A percentile compares a stretch with the other conserved stretches of the same genome.
Evolutionary conservation across 2,113 vertebrate species (phyloP).

Genomic region (Sterrhoptilus dennistouni): DNA sequence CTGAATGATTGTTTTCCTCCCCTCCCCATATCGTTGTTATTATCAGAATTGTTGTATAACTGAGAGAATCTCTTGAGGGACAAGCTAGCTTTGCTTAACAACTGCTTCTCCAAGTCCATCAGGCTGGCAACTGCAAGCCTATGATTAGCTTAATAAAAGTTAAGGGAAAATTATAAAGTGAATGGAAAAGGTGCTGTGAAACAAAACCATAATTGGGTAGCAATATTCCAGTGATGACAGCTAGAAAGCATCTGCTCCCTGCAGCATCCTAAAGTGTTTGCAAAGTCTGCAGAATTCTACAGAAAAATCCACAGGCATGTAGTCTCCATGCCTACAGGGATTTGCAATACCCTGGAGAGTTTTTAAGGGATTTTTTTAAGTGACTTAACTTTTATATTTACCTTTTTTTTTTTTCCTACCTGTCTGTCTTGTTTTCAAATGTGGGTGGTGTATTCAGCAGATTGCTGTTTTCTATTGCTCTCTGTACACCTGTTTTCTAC

Average conservation of each 20-base stretch:
- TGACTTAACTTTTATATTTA: neutral
- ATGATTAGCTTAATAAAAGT: conserved; percentile 30
- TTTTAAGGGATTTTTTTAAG: conserved; percentile 22
- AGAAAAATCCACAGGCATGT: conserved; percentile 7
- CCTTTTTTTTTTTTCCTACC: neutral
- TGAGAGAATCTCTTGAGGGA: neutral
- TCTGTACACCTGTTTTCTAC: neutral
- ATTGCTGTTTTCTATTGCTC: neutral
- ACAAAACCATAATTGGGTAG: neutral
- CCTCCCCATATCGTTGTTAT: neutral
- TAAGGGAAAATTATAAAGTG: conserved; percentile 5
- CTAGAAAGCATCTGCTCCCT: neutral
- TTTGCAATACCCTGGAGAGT: neutral
- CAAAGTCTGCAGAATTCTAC: conserved; percentile 40
- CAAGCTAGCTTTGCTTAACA: conserved; percentile 26
- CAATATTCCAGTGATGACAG: neutral
- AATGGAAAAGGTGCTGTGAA: conserved; percentile 1
- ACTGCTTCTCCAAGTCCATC: conserved; percentile 4
- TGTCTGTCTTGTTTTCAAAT: neutral
- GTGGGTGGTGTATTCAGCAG: neutral
- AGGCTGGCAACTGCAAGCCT: conserved; percentile 8
- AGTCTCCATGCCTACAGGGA: conserved; percentile 20
- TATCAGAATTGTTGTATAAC: conserved; percentile 38
- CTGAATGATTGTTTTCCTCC: conserved; percentile 27
- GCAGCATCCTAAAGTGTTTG: neutral